Base-by-base conservation (phyloP, 1,140 invertebrate species). In the Orchesella cincta region DNA sequence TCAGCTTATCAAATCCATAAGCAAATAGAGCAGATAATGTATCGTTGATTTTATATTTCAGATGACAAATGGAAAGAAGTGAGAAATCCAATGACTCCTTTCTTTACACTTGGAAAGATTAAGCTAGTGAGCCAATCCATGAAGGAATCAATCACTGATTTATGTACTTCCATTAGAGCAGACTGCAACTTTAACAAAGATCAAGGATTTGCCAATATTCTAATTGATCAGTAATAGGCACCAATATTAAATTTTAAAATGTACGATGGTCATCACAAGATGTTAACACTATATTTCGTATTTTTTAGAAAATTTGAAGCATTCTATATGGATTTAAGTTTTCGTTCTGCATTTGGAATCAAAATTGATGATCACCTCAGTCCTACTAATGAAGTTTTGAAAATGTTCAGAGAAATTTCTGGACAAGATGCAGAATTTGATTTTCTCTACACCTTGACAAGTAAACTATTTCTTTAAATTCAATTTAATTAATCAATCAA, bases 21-120 rank as follows among this genome's bases (percentile, higher is more conserved):
- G 20, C 57, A 64, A 64, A n/a, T 26, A 29, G 14, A 23, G n/a
- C n/a, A n/a, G 67, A 36, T 71, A 31, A 12, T 71, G 18, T 16
- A 46, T 12, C 28, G 14, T 16, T 51, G 12, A 36, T 75, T 75
- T 75, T 75, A n/a, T 67, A 20, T 36, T 23, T 29, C n/a, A 67
- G 89, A 88, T 14, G 84, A 86, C 16, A 83, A 86, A 34, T 75
- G 74, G 74, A 75, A 67, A 64, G 33, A 1, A 23, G 57, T 75
- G 1, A 18, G 74, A 75, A 23, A 5, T 64, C 35, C 23, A 20
- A 8, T 67, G 1, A 62, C 54, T 34, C 31, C 54, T 5, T 16
- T 33, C 3, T 67, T 75, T 28, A 64, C 54, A 14, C 64, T 29
- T 8, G 52, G 26, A 23, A 62, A 64, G 36, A 34, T 75, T 28